Base-by-base conservation (phyloP, 1,140 invertebrate genomes). In the Pararge aegeria region DNA sequence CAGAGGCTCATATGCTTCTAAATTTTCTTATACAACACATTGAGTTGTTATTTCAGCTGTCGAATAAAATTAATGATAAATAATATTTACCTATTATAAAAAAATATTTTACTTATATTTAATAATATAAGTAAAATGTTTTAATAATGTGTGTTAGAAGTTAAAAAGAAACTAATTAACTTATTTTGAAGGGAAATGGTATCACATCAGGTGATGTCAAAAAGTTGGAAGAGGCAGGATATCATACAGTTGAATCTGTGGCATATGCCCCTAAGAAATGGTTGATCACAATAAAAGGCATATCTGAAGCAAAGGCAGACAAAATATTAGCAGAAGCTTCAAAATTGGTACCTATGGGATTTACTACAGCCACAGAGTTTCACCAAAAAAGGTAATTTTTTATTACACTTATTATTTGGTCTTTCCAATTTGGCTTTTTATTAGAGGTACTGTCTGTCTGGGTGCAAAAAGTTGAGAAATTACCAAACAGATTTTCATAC, bases 241-340 rank as follows among this genome's bases (percentile, higher is more conserved):
- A 94, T 75, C 94, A 98, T 72, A 99, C 99, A 0, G 96, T 99
- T 0, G 98, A 99, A 88, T 93, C 98, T 0, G 94, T 99, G 16
- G 98, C 98, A 5, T 99, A 96, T 92, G 94, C 97, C 1, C 96
- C 98, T 0, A 98, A 98, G 78, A 99, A 99, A 87, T 92, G 94
- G 75, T 85, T 99, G 0, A 82, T 98, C 7, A 84, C 93, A 5
- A 97, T 99, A 15, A 99, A 99, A 91, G 99, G 99, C 1, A 98
- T 99, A 49, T 98, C 97, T 58, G 98, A 99, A 83, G 95, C 95
- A 9, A 99, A 99, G 90, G 98, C 97, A 19, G 98, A 99, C 67
- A 99, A 99, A 92, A 95, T 99, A 61, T 73, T 98, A 53, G 93
- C 92, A 44, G 97, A 99, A 91, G 97, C 98, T 5, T 92, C 93